A percentile compares a stretch with the other conserved stretches of the same genome.
These are phyloP conservation scores for Heliconius ismenius DNA, from an alignment of 2,888 invertebrate species.

Conservation along the genomic window DNA sequence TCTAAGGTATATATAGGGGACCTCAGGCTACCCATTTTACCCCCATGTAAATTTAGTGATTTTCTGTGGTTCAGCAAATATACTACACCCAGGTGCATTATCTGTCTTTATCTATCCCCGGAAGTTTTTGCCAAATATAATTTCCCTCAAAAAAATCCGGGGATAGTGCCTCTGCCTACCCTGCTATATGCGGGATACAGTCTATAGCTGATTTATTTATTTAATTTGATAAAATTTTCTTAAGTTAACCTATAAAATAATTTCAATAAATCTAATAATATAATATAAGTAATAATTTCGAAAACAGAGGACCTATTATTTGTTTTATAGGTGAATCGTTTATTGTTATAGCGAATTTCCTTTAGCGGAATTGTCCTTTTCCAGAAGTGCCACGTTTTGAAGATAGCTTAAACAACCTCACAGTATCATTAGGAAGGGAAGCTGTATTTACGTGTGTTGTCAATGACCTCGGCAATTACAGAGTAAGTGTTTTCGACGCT, in stretches of 20 bases:
- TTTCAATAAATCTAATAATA: neutral
- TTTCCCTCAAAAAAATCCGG: too few relatives aligned
- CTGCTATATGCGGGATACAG: neutral
- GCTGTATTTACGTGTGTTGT: conserved; percentile 92
- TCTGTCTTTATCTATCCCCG: too few relatives aligned
- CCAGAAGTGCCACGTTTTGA: conserved; percentile 87
- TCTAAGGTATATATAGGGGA: too few relatives aligned
- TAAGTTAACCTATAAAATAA: neutral
- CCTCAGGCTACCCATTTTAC: too few relatives aligned
- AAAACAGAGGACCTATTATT: conserved; percentile 5
- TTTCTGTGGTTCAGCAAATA: neutral
- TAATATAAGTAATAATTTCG: neutral
- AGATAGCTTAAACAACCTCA: conserved; percentile 90
- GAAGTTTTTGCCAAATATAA: too few relatives aligned
- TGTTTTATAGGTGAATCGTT: conserved; percentile 23
- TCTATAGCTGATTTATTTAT: neutral
- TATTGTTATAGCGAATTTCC: conserved; percentile 28
- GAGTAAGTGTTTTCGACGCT: conserved; percentile 82
- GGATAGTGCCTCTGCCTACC: neutral
- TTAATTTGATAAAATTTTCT: too few relatives aligned
- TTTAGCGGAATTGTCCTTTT: conserved; percentile 53
- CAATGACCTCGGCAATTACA: conserved; percentile 88
- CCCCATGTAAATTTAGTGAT: neutral
- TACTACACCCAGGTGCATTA: too few relatives aligned
- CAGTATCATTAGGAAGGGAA: conserved; percentile 90